These are phyloP conservation scores for Hemibagrus guttatus DNA, from an alignment of 2,797 vertebrate genomes.

Conservation along the genomic window DNA sequence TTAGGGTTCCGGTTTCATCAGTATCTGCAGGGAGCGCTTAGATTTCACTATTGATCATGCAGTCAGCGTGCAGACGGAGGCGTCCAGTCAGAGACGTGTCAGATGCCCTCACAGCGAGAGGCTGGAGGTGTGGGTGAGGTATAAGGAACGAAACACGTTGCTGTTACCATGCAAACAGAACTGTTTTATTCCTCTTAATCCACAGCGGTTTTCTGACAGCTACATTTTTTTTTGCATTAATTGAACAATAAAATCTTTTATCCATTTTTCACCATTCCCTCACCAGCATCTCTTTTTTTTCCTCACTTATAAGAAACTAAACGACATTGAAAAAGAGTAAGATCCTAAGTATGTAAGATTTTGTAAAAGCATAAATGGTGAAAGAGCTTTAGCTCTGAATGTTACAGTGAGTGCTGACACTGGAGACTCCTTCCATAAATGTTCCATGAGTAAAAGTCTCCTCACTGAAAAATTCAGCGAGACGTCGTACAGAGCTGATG, in stretches of 20 bases:
- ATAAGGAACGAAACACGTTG: neutral
- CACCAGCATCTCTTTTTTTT: neutral
- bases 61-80: neutral
- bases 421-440: neutral
- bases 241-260: neutral
- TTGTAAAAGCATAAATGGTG: neutral
- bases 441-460: neutral
- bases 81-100: neutral
- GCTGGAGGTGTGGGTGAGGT: neutral
- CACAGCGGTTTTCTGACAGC: neutral
- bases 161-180: neutral
- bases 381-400: too few relatives aligned
- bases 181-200: neutral
- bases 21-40: neutral
- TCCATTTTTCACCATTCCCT: neutral
- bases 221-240: neutral
- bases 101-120: neutral
- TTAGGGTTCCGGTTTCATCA: neutral
- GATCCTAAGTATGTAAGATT: neutral
- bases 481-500: neutral
- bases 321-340: neutral
- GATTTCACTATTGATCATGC: neutral
- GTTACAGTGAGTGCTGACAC: neutral
- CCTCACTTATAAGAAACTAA: too few relatives aligned
- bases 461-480: neutral